Evolutionary conservation across 2,113 vertebrate genomes (phyloP).

Genomic region (Girardinichthys multiradiatus): DNA sequence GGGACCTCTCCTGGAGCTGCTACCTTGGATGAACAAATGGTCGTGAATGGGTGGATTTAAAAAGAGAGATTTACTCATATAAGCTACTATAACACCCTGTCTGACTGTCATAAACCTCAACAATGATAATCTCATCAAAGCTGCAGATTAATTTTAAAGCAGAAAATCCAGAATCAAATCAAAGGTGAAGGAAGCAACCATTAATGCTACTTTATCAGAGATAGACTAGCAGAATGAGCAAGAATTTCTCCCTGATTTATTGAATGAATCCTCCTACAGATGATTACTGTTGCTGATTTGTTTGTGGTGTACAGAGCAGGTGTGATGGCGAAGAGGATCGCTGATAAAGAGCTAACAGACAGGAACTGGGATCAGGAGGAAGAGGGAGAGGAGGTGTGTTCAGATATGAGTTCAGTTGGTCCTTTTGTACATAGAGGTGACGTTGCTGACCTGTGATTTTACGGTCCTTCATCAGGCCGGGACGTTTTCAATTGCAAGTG

Average conservation of each 20-base stretch:
- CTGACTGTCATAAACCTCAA: too few species aligned
- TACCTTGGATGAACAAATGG: too few species aligned
- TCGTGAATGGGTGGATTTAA: too few species aligned
- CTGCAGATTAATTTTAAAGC: too few species aligned
- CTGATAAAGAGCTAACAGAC: conserved; percentile 96
- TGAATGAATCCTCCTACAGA: neutral
- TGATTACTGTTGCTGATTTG: neutral
- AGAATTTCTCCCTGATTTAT: neutral
- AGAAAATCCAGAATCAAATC: too few species aligned
- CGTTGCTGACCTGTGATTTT: neutral
- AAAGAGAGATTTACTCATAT: too few species aligned
- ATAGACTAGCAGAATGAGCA: neutral
- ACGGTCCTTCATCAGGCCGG: conserved; percentile 83
- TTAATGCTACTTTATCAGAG: neutral
- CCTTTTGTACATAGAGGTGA: neutral
- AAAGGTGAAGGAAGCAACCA: too few species aligned
- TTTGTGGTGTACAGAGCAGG: conserved; percentile 27
- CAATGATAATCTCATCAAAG: too few species aligned
- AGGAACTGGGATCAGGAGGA: conserved; percentile 99
- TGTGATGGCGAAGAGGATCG: conserved; percentile 94
- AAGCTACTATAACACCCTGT: too few species aligned
- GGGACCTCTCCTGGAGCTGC: too few species aligned
- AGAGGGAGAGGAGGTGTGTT: conserved; percentile 91
- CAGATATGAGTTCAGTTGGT: accelerated
- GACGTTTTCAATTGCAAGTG: conserved; percentile 90